These are phyloP conservation scores for Loripinus fragilis DNA, from an alignment of 2,888 invertebrate genomes.

Conservation along the genomic window DNA sequence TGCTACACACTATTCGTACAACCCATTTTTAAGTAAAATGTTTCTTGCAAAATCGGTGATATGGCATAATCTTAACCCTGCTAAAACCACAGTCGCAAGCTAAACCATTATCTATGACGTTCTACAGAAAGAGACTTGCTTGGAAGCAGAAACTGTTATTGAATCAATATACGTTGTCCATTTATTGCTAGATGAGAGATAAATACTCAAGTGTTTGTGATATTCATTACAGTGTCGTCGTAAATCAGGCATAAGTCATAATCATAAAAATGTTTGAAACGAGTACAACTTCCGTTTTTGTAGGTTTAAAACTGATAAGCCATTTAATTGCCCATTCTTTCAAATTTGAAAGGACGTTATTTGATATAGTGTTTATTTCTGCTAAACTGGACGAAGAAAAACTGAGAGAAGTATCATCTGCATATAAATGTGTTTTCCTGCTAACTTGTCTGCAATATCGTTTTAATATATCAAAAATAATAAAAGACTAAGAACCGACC, in stretches of 20 bases:
- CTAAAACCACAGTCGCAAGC: no score
- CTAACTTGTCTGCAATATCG: not conserved
- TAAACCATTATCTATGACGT: no score
- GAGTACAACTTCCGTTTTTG: not conserved
- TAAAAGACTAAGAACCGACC: not conserved
- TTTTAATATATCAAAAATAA: slow-evolving; percentile 10
- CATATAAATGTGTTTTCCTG: not conserved
- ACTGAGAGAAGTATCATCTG: not conserved
- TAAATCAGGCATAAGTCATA: not conserved
- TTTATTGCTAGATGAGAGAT: not conserved
- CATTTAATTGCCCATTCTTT: no score
- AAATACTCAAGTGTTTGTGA: not conserved
- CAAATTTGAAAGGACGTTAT: no score
- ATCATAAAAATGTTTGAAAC: no score
- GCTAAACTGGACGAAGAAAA: not conserved
- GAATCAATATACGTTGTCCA: not conserved
- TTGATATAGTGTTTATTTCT: not conserved
- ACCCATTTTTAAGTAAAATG: no score
- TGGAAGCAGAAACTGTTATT: not conserved
- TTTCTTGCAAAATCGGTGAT: no score
- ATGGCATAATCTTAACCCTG: no score
- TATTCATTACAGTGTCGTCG: not conserved
- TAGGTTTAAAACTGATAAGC: no score
- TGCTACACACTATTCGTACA: no score
- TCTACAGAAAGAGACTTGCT: not conserved